phyloP scores from a whole-genome alignment of 2,797 vertebrate genomes.

The Molossus alvarezi region DNA sequence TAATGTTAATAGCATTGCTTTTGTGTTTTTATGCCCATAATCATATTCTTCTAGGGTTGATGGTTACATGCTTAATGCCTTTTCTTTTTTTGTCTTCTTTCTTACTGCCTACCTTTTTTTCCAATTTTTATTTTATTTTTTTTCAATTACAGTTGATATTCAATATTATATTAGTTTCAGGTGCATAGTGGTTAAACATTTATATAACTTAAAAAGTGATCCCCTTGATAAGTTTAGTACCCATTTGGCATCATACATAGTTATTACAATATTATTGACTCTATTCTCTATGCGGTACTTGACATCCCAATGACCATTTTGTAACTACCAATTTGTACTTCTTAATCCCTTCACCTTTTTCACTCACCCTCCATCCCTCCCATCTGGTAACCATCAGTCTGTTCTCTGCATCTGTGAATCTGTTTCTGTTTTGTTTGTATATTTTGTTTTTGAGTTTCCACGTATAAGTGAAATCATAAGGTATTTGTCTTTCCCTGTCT shows the following conservation, averaged over 20 bases:
- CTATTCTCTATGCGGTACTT: background rate
- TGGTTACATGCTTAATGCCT: background rate
- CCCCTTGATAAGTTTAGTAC: background rate
- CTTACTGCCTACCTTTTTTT: background rate
- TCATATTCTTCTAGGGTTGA: slow-evolving; percentile 13
- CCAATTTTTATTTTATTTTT: background rate
- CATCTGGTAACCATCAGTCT: background rate
- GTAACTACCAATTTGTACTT: background rate
- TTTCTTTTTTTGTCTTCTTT: slow-evolving; percentile 2
- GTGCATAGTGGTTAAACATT: background rate
- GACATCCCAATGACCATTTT: background rate
- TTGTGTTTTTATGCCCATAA: background rate
- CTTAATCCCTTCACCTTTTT: background rate
- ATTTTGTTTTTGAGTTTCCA: background rate
- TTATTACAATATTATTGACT: background rate
- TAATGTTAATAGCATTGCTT: slow-evolving; percentile 26
- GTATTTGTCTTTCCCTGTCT: background rate
- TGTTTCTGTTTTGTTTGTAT: background rate
- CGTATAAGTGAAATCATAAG: background rate
- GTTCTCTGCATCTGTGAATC: background rate
- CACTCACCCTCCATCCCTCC: background rate
- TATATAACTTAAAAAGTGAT: background rate
- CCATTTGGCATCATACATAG: background rate
- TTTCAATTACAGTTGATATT: background rate
- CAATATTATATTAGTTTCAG: background rate